phyloP scores from a whole-genome alignment of 2,797 vertebrate genomes.

The Mus minutoides region DNA sequence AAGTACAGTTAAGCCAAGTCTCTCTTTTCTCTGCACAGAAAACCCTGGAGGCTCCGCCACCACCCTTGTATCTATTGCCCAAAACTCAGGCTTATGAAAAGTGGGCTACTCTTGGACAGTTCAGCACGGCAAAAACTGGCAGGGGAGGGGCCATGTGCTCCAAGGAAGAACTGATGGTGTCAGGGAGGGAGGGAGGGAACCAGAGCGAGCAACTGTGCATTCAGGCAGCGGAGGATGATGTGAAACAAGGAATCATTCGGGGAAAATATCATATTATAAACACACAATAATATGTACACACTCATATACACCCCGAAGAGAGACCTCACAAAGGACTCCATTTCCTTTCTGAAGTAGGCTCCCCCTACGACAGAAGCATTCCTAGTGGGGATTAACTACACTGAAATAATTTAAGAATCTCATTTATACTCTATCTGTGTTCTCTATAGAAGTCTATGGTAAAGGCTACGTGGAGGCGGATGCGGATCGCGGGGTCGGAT shows the following conservation, averaged over 20 bases:
- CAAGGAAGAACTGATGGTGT: background rate
- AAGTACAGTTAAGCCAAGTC: no score
- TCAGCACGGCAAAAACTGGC: fast-evolving
- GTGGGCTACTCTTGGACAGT: background rate
- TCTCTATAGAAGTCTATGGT: conserved; percentile 26
- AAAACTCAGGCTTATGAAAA: background rate
- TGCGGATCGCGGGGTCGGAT: background rate
- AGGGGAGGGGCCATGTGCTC: background rate
- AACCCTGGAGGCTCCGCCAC: background rate
- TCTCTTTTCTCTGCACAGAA: background rate
- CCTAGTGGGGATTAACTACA: conserved; percentile 62
- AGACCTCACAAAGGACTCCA: background rate
- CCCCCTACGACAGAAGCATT: conserved; percentile 37
- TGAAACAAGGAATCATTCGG: conserved; percentile 57
- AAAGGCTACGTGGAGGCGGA: background rate
- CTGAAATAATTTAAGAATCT: conserved; percentile 65
- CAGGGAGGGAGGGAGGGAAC: background rate
- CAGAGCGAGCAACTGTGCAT: background rate
- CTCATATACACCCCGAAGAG: conserved; percentile 62
- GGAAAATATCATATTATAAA: conserved; percentile 79
- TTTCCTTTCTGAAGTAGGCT: conserved; percentile 51
- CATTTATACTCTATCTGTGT: background rate
- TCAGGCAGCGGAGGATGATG: conserved; percentile 13
- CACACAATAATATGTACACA: conserved; percentile 71
- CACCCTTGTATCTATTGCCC: background rate